Percentiles rank a stretch among this genome's conserved stretches.
Evolutionary conservation across 2,888 invertebrate species (phyloP).

Genomic region (Ferrisia virgata): DNA sequence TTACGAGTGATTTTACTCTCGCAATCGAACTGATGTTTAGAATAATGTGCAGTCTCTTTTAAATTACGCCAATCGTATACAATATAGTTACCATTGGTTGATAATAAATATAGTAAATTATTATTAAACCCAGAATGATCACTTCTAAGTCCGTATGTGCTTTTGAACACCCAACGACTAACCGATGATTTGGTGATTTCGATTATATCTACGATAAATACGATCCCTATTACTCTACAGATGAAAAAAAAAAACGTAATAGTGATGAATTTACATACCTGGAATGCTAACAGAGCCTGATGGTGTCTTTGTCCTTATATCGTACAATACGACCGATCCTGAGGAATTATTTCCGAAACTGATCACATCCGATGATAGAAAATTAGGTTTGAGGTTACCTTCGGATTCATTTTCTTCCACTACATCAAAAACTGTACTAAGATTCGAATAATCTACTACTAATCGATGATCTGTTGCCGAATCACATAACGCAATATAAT

Average conservation of each 20-base stretch:
- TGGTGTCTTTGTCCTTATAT: not conserved
- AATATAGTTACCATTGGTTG: constrained; percentile 6
- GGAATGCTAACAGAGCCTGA: not conserved
- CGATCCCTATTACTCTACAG: not conserved
- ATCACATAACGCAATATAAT: not conserved
- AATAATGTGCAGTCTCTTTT: not conserved
- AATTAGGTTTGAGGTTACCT: not conserved
- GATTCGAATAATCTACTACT: not conserved
- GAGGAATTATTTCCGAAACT: not conserved
- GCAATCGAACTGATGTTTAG: not conserved
- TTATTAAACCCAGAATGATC: not conserved
- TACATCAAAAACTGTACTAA: not conserved
- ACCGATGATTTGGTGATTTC: constrained; percentile 6
- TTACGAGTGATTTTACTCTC: not conserved
- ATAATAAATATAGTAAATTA: constrained; percentile 1
- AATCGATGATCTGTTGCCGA: not conserved
- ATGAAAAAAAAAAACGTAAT: not conserved
- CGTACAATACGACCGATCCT: constrained; percentile 8
- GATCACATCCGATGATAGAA: constrained; percentile 12
- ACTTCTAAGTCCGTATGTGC: constrained; percentile 12
- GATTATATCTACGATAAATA: constrained; percentile 14
- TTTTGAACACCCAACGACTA: constrained; percentile 28
- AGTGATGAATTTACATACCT: not conserved
- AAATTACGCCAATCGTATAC: constrained; percentile 33
- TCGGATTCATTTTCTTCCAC: not conserved